Base-by-base conservation (phyloP, 2,888 invertebrate genomes). In the Drosophila suboccidentalis region DNA sequence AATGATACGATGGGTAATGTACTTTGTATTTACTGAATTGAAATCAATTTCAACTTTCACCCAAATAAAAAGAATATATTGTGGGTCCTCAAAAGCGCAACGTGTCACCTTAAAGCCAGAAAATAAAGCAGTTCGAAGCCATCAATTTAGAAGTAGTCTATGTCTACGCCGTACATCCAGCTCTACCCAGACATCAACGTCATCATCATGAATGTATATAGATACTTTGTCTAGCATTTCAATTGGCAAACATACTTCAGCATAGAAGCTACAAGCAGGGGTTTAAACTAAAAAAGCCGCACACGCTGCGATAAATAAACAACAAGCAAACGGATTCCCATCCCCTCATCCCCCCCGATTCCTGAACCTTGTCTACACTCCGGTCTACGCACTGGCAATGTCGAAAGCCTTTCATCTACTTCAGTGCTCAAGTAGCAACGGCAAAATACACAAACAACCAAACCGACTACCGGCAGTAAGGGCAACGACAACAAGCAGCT, bases 171-270 rank as follows among this genome's bases (percentile, higher is more conserved):
- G 41, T 71, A 26, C 57, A 67, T 68, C 65, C 55, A 76, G 66
- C 62, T 65, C 59, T 43, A 57, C 44, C 17, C 73, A 71, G 65
- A 64, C 79, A 77, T 62, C 77, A 68, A 54, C 71, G 68, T 49
- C 66, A 79, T 57, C 67, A 64, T 70, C 53, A 34, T 60, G 60
- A 34, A 49, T 65, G 58, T 58, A 47, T 58, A 75, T 74, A 83
- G 86, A 89, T 84, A 88, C 87, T 87, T 89, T 88, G 89, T 87
- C 81, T 89, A 88, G 85, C 85, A 88, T 86, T 89, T 89, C 89
- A 88, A 90, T 88, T 87, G 87, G 79, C 81, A 90, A 89, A 90
- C 80, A 89, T 79, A 82, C 82, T 85, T 83, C 78, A 78, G 80
- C 76, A 69, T 43, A 62, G 51, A 64, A 66, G 72, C 82, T 78